Conservation (phyloP, 2,888 invertebrate genomes). For the Drosophila niveifrons region DNA sequence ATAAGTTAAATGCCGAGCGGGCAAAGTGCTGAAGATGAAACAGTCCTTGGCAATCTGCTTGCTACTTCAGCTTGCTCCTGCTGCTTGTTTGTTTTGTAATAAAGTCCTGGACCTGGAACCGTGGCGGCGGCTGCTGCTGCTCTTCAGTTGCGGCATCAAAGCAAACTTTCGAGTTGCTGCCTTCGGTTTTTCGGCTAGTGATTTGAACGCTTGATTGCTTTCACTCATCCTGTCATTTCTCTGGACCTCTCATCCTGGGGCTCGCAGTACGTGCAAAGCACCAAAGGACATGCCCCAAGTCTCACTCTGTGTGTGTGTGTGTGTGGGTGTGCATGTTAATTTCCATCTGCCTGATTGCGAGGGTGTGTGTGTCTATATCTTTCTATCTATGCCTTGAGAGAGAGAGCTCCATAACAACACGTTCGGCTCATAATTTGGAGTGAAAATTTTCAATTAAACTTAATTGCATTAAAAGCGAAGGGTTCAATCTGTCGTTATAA, state of each 20-base stretch:
- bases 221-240: constrained; percentile 58
- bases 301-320: constrained; percentile 31
- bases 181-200: constrained; percentile 72
- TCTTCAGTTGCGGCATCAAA: constrained; percentile 66
- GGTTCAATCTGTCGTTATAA: constrained; percentile 79
- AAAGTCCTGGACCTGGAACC: constrained; percentile 62
- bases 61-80: constrained; percentile 11
- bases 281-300: constrained; percentile 57
- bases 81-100: constrained; percentile 78
- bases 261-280: constrained; percentile 70
- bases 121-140: not conserved
- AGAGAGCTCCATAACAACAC: constrained; percentile 64
- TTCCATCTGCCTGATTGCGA: constrained; percentile 75
- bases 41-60: constrained; percentile 16
- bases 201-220: constrained; percentile 81
- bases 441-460: constrained; percentile 82
- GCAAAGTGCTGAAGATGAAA: constrained; percentile 32
- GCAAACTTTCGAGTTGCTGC: constrained; percentile 68
- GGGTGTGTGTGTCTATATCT: constrained; percentile 45
- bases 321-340: constrained; percentile 71
- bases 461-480: constrained; percentile 82
- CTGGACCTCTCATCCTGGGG: constrained; percentile 7
- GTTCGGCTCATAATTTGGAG: constrained; percentile 81
- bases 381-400: constrained; percentile 5
- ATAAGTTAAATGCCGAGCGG: constrained; percentile 74